Evolutionary conservation across 2,888 invertebrate genomes (phyloP).

Genomic region (Dolomedes plantarius): DNA sequence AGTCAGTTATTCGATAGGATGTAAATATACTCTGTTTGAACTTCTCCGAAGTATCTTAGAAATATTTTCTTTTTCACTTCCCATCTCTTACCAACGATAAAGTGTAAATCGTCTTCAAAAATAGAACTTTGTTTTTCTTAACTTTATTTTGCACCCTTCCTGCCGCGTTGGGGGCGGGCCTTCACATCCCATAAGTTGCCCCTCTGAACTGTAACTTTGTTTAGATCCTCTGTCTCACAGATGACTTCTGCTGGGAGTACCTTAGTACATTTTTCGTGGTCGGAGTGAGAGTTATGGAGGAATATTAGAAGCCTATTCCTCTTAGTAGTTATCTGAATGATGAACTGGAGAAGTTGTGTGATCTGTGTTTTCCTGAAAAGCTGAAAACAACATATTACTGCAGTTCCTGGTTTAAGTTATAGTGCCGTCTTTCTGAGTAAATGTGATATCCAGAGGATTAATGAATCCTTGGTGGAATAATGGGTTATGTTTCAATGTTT

Average conservation of each 20-base stretch:
- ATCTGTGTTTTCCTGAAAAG: not conserved
- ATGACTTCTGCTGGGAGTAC: not conserved
- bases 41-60: not conserved
- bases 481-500: too few relatives aligned
- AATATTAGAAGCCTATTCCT: too few relatives aligned
- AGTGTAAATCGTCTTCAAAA: constrained; percentile 19
- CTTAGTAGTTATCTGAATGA: too few relatives aligned
- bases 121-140: constrained; percentile 29
- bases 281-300: not conserved
- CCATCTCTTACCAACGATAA: not conserved
- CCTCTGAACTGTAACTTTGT: constrained; percentile 15
- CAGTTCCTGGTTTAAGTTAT: too few relatives aligned
- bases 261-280: not conserved
- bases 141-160: constrained; percentile 21
- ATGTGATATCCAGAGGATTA: too few relatives aligned
- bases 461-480: too few relatives aligned
- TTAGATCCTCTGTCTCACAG: constrained; percentile 17
- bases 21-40: not conserved
- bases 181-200: constrained; percentile 24
- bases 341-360: not conserved
- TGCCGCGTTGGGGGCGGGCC: constrained; percentile 18
- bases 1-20: not conserved
- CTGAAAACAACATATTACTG: not conserved
- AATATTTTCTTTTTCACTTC: not conserved
- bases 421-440: too few relatives aligned